These are phyloP conservation scores for Steatocranus sp. DNA, from an alignment of 2,797 vertebrate genomes.

Conservation along the genomic window DNA sequence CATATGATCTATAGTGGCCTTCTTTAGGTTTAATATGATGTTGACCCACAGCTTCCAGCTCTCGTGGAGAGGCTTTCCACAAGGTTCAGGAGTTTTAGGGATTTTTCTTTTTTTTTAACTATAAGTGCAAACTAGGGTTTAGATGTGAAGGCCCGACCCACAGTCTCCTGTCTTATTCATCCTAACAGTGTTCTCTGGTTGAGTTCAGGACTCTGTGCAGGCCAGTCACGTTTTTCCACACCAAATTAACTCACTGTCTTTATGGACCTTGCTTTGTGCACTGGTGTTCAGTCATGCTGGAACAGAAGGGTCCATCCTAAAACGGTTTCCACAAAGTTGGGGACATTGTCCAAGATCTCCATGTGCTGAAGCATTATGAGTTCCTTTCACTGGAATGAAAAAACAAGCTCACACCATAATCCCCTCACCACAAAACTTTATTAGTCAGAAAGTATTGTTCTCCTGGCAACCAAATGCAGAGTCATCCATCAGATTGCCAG, in stretches of 20 bases:
- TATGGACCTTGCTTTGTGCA: not conserved
- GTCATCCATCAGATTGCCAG: not conserved
- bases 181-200: not conserved
- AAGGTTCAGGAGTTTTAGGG: not conserved
- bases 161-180: not conserved
- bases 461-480: not conserved
- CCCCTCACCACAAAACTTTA: not conserved
- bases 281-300: not conserved
- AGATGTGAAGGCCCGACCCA: no score
- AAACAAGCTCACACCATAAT: not conserved
- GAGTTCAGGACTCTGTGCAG: not conserved
- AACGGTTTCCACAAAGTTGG: not conserved
- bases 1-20: not conserved
- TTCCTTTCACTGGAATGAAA: not conserved
- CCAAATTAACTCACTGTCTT: not conserved
- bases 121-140: not conserved
- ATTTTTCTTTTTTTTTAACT: not conserved
- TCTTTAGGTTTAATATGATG: not conserved
- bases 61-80: not conserved
- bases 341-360: not conserved
- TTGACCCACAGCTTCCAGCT: not conserved
- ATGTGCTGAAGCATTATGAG: not conserved
- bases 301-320: not conserved
- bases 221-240: not conserved
- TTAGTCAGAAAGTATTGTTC: rapidly evolving